Evolutionary conservation across 2,113 vertebrate genomes (phyloP).

Genomic region (Cervus canadensis): DNA sequence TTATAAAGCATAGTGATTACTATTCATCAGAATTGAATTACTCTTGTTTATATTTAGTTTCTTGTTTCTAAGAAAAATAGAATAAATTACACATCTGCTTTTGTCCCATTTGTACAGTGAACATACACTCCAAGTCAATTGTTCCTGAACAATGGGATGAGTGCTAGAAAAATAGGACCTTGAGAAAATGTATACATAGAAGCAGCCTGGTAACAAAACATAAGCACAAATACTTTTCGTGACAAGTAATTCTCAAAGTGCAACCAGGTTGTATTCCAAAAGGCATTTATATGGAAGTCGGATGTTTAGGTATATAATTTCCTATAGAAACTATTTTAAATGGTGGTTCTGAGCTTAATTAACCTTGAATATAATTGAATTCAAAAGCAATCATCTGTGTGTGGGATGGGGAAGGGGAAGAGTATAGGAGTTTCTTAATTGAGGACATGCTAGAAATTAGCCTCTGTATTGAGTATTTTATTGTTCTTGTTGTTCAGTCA

Average conservation of each 20-base stretch:
- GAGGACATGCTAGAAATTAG: neutral
- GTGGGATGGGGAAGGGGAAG: neutral
- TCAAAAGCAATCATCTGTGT: conserved; percentile 7
- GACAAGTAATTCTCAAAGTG: neutral
- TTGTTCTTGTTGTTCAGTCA: neutral
- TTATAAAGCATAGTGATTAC: conserved; percentile 50
- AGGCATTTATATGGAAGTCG: neutral
- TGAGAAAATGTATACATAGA: neutral
- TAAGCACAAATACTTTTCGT: neutral
- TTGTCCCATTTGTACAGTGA: conserved; percentile 37
- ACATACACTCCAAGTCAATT: neutral
- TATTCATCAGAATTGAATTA: conserved; percentile 57
- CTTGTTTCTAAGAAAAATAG: conserved; percentile 45
- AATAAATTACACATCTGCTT: conserved; percentile 32
- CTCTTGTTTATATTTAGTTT: conserved; percentile 65
- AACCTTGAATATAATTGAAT: conserved; percentile 30
- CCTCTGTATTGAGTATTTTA: neutral
- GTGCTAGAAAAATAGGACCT: neutral
- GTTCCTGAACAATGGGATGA: neutral
- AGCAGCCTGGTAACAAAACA: neutral
- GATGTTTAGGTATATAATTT: conserved; percentile 17
- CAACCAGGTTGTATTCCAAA: neutral
- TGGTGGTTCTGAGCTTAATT: conserved; percentile 29
- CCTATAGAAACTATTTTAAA: conserved; percentile 30
- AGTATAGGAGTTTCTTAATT: neutral